Percentiles rank a stretch among this genome's conserved stretches.
These are phyloP conservation scores for Ecliptopera silaceata DNA, from an alignment of 2,888 invertebrate species.

Conservation along the genomic window DNA sequence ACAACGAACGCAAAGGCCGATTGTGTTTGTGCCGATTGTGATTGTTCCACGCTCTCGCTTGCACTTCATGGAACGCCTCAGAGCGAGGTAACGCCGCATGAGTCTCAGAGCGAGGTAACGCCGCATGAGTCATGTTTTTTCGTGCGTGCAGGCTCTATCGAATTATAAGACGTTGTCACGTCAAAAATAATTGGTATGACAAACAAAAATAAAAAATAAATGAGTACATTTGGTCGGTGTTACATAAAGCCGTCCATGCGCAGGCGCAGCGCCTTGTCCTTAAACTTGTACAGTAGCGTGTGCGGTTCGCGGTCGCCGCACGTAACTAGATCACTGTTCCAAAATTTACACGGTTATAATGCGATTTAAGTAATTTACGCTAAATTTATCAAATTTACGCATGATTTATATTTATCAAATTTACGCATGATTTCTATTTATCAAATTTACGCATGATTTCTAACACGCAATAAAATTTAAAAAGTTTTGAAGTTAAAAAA, in stretches of 20 bases:
- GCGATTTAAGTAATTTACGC: not conserved
- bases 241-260: slow-evolving; percentile 12
- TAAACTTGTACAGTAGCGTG: slow-evolving; percentile 24
- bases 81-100: too few relatives aligned
- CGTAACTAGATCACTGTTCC: slow-evolving; percentile 7
- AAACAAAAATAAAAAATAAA: not conserved
- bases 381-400: not conserved
- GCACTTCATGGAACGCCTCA: too few relatives aligned
- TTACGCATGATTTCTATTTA: too few relatives aligned
- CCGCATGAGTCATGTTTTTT: too few relatives aligned
- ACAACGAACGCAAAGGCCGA: too few relatives aligned
- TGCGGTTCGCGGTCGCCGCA: slow-evolving; percentile 14
- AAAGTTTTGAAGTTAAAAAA: too few relatives aligned
- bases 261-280: slow-evolving; percentile 15
- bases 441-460: not conserved
- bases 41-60: too few relatives aligned
- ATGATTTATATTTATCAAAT: not conserved
- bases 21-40: too few relatives aligned
- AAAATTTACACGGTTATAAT: not conserved
- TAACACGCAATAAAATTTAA: not conserved
- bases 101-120: too few relatives aligned
- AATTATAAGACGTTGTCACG: too few relatives aligned
- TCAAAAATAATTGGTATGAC: too few relatives aligned
- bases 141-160: too few relatives aligned
- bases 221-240: not conserved